phyloP scores from a whole-genome alignment of 1,140 invertebrate genomes.

The Trichonephila inaurata region DNA sequence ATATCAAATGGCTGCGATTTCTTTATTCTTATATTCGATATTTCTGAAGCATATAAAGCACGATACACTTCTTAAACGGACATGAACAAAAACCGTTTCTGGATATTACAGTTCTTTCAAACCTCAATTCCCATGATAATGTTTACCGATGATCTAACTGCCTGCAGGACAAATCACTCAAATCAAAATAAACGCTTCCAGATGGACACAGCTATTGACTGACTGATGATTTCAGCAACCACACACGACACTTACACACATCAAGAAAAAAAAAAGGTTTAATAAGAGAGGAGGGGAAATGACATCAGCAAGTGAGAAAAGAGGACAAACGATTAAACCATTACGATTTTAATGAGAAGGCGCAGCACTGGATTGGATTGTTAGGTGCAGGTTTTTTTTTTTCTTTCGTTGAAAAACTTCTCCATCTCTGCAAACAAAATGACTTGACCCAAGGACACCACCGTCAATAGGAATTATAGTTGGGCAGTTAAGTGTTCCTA shows the following conservation, averaged over 20 bases:
- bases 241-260: background rate
- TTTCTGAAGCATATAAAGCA: no score
- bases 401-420: background rate
- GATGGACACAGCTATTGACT: background rate
- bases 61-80: no score
- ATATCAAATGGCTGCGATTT: no score
- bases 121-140: background rate
- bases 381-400: background rate
- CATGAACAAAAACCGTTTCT: no score
- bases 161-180: background rate
- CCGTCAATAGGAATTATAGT: background rate
- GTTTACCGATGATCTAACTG: background rate
- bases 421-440: background rate
- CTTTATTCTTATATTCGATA: no score
- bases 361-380: background rate
- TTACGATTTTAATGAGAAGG: slow-evolving; percentile 39
- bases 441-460: background rate
- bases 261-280: background rate
- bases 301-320: background rate
- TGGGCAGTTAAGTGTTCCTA: background rate
- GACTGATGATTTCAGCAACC: background rate
- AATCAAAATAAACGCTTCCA: slow-evolving; percentile 11
- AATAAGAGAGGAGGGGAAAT: background rate
- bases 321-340: slow-evolving; percentile 33
- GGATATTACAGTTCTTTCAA: no score